Conservation (phyloP, 2,797 vertebrate genomes). For the Poeciliopsis paucimaculata region DNA sequence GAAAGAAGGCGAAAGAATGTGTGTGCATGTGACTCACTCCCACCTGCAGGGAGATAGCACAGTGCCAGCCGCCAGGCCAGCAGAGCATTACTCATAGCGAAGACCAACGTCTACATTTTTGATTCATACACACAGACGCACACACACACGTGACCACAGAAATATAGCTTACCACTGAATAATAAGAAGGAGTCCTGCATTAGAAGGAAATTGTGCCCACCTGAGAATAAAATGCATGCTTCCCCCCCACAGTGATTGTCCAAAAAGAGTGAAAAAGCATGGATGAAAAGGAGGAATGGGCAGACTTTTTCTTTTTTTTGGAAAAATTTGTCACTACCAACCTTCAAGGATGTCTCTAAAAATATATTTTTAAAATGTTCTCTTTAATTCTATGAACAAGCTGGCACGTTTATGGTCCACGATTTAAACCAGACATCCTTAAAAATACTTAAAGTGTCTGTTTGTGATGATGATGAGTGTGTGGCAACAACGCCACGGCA, state of each 20-base stretch:
- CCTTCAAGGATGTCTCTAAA: background rate
- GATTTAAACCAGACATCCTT: background rate
- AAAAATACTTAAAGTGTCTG: background rate
- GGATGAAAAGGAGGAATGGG: background rate
- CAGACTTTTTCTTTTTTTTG: background rate
- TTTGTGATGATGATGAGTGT: background rate
- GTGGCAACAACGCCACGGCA: background rate
- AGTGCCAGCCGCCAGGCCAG: constrained; percentile 75
- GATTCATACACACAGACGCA: constrained; percentile 50
- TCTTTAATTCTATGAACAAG: background rate
- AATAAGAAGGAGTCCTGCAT: constrained; percentile 64
- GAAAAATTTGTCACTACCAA: background rate
- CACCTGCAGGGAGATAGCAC: constrained; percentile 77
- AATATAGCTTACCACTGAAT: constrained; percentile 60
- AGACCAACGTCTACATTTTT: constrained; percentile 66
- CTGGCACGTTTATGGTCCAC: background rate
- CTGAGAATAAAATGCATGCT: constrained; percentile 45
- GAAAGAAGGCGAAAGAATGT: background rate
- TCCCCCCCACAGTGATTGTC: constrained; percentile 26
- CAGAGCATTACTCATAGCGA: constrained; percentile 81
- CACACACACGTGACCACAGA: constrained; percentile 41
- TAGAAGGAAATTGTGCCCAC: constrained; percentile 60
- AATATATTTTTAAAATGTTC: background rate
- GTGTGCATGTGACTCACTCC: constrained; percentile 73
- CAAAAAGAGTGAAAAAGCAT: background rate